Evolutionary conservation across 30 jellyfish, hydroid and myxozoan genomes (phyloP), one percentile per base, ranked within the genome.

Genomic region (Euphysa ruthae): DNA sequence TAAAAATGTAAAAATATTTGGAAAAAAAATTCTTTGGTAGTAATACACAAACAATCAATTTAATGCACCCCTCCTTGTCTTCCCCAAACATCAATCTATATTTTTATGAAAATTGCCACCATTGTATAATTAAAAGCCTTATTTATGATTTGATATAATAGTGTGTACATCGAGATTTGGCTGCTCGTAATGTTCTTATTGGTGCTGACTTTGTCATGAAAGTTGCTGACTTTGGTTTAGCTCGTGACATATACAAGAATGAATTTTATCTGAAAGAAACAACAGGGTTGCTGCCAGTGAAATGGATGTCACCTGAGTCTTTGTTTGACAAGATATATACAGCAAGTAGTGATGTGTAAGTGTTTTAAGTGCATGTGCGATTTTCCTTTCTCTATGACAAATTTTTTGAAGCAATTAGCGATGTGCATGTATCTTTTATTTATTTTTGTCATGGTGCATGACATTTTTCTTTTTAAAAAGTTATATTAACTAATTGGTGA

Each of bases 241-340:
- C 97, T 5, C 93, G 97, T 24, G 97, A 88, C 51, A 74, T 88
- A 1, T 88, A 80, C 75, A 75, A 80, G 29, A 93, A 80, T 57
- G 97, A 88, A 29, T 69, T 74, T 49, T 88, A 88, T 73, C 56
- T 88, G 91, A 88, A 88, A 68, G 38, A 82, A 34, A 88, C 97
- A 1, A 75, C 93, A 35, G 95, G 98, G 21, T 80, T 90, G 61
- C 55, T 90, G 57, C 98, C 98, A 15, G 92, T 81, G 60, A 90
- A 90, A 73, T 90, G 98, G 98, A 90, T 90, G 95, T 85, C 98
- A 3, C 92, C 92, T 29, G 98, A 90, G 61, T 69, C 98, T 7
- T 55, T 90, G 29, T 75, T 81, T 49, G 98, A 90, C 49, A 81
- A 77, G 23, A 69, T 90, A 26, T 90, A 81, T 81, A 81, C 98